Conservation (phyloP, 2,797 vertebrate genomes). For the Ctenochaetus hawaiiensis region DNA sequence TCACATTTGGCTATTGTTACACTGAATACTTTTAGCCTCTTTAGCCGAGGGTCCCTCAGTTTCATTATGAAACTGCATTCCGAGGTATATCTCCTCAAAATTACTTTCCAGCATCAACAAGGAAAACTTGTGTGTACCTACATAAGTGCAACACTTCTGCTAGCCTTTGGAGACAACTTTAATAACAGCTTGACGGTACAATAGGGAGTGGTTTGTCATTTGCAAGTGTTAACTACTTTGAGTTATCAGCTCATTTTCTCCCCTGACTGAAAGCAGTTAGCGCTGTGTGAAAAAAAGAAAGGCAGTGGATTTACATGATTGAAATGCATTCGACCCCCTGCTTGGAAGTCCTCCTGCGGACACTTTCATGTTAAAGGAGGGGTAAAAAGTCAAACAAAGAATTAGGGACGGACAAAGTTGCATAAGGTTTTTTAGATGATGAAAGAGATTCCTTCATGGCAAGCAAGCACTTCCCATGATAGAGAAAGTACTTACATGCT, state of each 20-base stretch:
- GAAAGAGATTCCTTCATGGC: slow-evolving; percentile 74
- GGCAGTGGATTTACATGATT: slow-evolving; percentile 70
- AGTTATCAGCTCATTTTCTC: slow-evolving; percentile 66
- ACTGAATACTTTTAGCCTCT: slow-evolving; percentile 48
- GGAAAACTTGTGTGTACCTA: slow-evolving; percentile 1
- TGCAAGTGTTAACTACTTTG: slow-evolving; percentile 68
- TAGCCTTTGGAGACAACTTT: not conserved
- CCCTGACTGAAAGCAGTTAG: slow-evolving; percentile 63
- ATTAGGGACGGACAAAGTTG: slow-evolving; percentile 64
- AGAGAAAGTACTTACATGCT: slow-evolving; percentile 79
- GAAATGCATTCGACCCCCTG: slow-evolving; percentile 51
- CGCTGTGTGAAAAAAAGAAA: slow-evolving; percentile 54
- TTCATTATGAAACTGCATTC: slow-evolving; percentile 71
- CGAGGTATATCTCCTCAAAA: slow-evolving; percentile 68
- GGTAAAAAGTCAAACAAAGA: slow-evolving; percentile 58
- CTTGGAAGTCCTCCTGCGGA: slow-evolving; percentile 43
- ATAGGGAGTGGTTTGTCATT: slow-evolving; percentile 52
- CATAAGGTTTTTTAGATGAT: slow-evolving; percentile 59
- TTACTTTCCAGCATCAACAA: slow-evolving; percentile 54
- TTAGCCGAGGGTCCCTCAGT: slow-evolving; percentile 33
- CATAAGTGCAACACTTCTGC: not conserved
- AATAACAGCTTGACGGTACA: slow-evolving; percentile 28
- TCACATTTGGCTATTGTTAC: slow-evolving; percentile 31
- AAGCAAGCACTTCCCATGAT: slow-evolving; percentile 61
- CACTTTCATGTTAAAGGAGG: slow-evolving; percentile 71